These are phyloP conservation scores for Pristionchus maxplancki DNA, from an alignment of 2,888 invertebrate genomes.

Conservation along the genomic window DNA sequence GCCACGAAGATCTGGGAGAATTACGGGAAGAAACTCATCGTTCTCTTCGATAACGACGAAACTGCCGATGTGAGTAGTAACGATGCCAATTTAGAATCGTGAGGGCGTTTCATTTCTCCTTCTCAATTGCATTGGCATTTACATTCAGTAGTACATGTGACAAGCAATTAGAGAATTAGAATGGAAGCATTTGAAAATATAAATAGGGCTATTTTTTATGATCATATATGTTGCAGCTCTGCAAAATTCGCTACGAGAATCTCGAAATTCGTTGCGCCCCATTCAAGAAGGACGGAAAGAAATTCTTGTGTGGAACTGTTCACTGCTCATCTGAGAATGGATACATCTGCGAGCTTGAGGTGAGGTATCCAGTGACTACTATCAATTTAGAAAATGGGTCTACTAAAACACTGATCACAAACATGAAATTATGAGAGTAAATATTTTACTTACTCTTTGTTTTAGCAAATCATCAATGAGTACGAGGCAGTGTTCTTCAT, in stretches of 20 bases:
- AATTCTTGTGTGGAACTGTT: constrained; percentile 8
- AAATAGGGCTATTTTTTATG: not conserved
- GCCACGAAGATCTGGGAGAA: not conserved
- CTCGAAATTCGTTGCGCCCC: constrained; percentile 12
- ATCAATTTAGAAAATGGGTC: no score
- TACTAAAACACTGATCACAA: no score
- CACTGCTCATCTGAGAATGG: constrained; percentile 19
- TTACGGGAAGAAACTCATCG: constrained; percentile 5
- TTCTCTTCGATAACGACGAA: not conserved
- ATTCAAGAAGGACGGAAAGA: not conserved
- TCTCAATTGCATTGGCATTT: no score
- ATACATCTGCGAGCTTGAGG: constrained; percentile 15
- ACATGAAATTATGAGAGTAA: no score
- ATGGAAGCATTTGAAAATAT: not conserved
- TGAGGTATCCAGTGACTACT: no score
- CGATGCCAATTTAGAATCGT: no score
- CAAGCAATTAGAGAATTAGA: no score
- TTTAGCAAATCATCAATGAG: not conserved
- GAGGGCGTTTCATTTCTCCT: no score
- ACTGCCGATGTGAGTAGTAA: not conserved
- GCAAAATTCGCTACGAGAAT: not conserved
- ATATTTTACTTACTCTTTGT: not conserved
- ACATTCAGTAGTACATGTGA: no score
- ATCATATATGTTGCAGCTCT: not conserved
- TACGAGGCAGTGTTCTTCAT: constrained; percentile 11